Percentiles rank a stretch among this genome's conserved stretches.
These are phyloP conservation scores for Gymnosoma rotundatum DNA, from an alignment of 2,888 invertebrate species.

Conservation along the genomic window DNA sequence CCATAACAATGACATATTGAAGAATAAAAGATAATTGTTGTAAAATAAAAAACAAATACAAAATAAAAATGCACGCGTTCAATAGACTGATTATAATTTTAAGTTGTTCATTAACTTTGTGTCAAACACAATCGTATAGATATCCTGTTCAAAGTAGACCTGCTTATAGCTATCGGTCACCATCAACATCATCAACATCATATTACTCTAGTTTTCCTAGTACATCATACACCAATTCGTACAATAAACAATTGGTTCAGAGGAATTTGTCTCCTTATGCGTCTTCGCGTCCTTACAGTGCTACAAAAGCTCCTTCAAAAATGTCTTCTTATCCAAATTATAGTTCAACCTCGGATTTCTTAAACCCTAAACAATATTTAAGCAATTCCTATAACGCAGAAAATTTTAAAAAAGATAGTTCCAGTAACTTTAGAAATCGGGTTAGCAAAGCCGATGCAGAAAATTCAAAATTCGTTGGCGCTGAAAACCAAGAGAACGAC, in stretches of 20 bases:
- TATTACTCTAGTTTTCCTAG: slow-evolving; percentile 15
- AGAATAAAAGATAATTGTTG: neutral
- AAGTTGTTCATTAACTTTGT: slow-evolving; percentile 24
- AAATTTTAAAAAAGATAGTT: neutral
- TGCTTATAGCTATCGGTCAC: slow-evolving; percentile 38
- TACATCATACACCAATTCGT: slow-evolving; percentile 17
- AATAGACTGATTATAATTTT: neutral
- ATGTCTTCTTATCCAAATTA: slow-evolving; percentile 8
- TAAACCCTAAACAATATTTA: slow-evolving; percentile 32
- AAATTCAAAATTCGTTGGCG: slow-evolving; percentile 80
- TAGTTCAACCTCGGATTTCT: neutral
- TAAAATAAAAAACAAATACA: slow-evolving; percentile 1
- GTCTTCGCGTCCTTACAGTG: neutral
- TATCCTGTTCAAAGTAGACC: slow-evolving; percentile 37
- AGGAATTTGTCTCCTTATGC: slow-evolving; percentile 24
- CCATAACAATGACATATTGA: neutral
- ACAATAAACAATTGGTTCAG: neutral
- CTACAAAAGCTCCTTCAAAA: neutral
- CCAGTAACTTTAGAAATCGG: slow-evolving; percentile 42
- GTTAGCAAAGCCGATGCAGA: slow-evolving; percentile 74
- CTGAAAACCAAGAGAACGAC: slow-evolving; percentile 76
- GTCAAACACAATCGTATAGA: slow-evolving; percentile 13
- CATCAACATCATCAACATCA: neutral
- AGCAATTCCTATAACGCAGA: slow-evolving; percentile 34
- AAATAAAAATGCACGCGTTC: slow-evolving; percentile 32